These are phyloP conservation scores for Heterodera schachtii DNA, from an alignment of 1,140 invertebrate species.

Conservation along the genomic window DNA sequence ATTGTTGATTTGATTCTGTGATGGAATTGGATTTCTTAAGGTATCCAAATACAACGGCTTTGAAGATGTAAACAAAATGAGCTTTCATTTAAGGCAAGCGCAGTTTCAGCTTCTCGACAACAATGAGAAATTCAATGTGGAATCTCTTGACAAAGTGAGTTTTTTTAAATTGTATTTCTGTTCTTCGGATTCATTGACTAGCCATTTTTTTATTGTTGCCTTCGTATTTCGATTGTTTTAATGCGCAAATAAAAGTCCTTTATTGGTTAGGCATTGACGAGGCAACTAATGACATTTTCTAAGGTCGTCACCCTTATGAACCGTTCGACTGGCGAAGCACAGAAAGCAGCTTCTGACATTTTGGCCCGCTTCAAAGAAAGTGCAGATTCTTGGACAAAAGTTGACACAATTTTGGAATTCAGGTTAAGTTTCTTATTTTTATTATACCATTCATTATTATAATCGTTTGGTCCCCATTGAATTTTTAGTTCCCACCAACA, in stretches of 20 bases:
- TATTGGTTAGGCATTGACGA: too few relatives aligned
- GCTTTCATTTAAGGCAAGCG: constrained; percentile 31
- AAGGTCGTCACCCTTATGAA: constrained; percentile 55
- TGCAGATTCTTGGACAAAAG: constrained; percentile 67
- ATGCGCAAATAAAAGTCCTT: too few relatives aligned
- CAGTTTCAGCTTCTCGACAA: constrained; percentile 40
- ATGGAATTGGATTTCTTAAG: constrained; percentile 26
- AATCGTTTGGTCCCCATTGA: too few relatives aligned
- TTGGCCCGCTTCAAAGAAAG: constrained; percentile 49
- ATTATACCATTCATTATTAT: too few relatives aligned
- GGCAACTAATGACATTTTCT: not conserved
- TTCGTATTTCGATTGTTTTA: too few relatives aligned
- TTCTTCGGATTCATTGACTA: not conserved
- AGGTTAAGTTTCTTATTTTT: constrained; percentile 64
- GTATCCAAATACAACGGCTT: not conserved
- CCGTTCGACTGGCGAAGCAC: constrained; percentile 47
- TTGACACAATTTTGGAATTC: constrained; percentile 97
- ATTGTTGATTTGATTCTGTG: not conserved
- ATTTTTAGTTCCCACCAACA: too few relatives aligned
- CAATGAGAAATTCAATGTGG: constrained; percentile 48
- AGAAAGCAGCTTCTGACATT: constrained; percentile 47
- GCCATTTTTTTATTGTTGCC: too few relatives aligned
- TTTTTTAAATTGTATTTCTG: not conserved
- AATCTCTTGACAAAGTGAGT: constrained; percentile 39
- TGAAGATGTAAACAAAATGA: constrained; percentile 14